These are phyloP conservation scores for Diphyllodes magnificus DNA, from an alignment of 2,113 vertebrate genomes.

Conservation along the genomic window DNA sequence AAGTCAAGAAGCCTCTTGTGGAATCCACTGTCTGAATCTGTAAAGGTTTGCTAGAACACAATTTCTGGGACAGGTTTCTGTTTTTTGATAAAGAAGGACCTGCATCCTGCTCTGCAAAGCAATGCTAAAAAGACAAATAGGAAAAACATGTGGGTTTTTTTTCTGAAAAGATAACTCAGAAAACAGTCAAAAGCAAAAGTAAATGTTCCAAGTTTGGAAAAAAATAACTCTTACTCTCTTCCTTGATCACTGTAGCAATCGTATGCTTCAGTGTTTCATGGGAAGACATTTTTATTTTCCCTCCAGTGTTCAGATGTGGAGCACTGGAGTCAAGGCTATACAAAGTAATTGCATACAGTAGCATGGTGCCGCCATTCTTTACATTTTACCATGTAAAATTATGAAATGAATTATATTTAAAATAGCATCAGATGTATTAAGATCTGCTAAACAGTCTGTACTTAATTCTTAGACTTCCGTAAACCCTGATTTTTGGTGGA, in stretches of 20 bases:
- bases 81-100: not conserved
- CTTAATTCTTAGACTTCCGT: not conserved
- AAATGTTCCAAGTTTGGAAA: not conserved
- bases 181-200: not conserved
- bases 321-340: not conserved
- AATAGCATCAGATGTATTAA: not conserved
- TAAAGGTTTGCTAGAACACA: not conserved
- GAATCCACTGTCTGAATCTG: not conserved
- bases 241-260: not conserved
- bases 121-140: not conserved
- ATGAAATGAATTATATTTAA: not conserved
- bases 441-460: not conserved
- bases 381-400: not conserved
- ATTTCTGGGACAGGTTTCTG: not conserved
- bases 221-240: not conserved
- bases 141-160: not conserved
- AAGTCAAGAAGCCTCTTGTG: not conserved
- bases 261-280: not conserved
- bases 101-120: not conserved
- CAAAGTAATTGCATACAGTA: rapidly evolving
- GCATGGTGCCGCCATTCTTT: not conserved
- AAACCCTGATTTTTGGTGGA: not conserved
- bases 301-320: not conserved
- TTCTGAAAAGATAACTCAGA: not conserved
- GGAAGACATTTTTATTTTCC: not conserved